Base-by-base conservation (phyloP, 2,113 vertebrate species). In the Terrapene triunguis region DNA sequence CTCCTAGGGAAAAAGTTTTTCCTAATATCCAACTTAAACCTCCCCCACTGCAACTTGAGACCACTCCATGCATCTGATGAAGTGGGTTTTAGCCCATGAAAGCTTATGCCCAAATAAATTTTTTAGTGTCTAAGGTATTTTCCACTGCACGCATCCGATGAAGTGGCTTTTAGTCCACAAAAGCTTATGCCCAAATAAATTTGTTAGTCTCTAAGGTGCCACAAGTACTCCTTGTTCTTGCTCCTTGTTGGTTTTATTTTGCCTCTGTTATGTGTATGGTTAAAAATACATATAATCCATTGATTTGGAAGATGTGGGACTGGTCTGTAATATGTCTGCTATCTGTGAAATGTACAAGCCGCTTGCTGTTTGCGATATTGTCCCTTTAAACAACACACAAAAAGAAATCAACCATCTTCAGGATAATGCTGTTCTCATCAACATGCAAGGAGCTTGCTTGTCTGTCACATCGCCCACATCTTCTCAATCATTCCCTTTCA, bases 401-500 rank as follows among this genome's bases (percentile, higher is more conserved):
- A 97, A 96, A 96, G 88, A 96, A 97, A 96, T 92, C 93, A 97
- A 35, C 94, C 89, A 96, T 92, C 0, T 81, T 93, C 89, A 95
- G 85, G 94, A 97, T 97, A 98, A 97, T 94, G 96, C 95, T n/a
- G 29, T 94, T 97, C 97, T 98, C 97, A 98, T 98, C 98, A 98
- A 97, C 97, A 98, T 98, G 97, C 98, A 98, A 96, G 96, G 80
- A 97, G 97, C 92, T 96, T 96, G 72, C 97, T 97, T 97, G 97
- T 97, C 98, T 98, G 98, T 98, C 98, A 98, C 92, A 0, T 98
- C 97, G 90, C 97, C 97, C 96, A 98, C 97, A 98, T 98, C 97
- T 98, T 97, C 96, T 98, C 97, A 98, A 98, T 98, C 98, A 98
- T 96, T 98, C 96, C 85, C 87, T 97, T 97, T 97, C 97, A 97